phyloP scores from a whole-genome alignment of 2,113 vertebrate genomes.

The Equus przewalskii region DNA sequence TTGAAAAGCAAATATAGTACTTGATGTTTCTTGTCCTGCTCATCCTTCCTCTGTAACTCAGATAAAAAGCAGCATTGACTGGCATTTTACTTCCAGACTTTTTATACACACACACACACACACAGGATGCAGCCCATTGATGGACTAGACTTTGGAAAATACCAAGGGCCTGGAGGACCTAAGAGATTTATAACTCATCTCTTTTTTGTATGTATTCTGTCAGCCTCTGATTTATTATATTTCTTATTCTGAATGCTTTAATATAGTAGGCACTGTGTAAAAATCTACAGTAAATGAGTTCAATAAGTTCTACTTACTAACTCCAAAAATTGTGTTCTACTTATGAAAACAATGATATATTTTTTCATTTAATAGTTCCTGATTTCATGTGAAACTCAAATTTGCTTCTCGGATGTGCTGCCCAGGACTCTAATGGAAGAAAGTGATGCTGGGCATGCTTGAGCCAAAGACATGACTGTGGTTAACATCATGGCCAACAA shows the following conservation, averaged over 20 bases:
- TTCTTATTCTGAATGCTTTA: constrained; percentile 34
- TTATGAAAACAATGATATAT: neutral
- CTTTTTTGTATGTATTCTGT: neutral
- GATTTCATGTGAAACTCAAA: neutral
- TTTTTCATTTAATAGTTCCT: neutral
- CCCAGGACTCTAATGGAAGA: neutral
- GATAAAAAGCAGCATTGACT: neutral
- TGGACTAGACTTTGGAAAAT: neutral
- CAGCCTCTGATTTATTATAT: constrained; percentile 19
- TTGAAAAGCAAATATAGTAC: neutral
- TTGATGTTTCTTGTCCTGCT: neutral
- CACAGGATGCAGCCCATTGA: neutral
- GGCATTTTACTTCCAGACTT: neutral
- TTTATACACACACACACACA: neutral
- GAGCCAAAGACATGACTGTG: neutral
- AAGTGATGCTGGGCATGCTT: neutral
- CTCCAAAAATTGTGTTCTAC: neutral
- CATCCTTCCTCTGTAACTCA: neutral
- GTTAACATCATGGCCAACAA: neutral
- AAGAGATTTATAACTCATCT: neutral
- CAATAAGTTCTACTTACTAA: neutral
- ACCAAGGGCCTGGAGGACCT: neutral
- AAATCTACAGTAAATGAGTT: neutral
- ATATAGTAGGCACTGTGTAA: neutral
- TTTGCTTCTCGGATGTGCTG: neutral